Percentiles rank a stretch among this genome's conserved stretches.
Evolutionary conservation across 2,888 invertebrate species (phyloP).

Genomic region (Exephanes ischioxanthus): DNA sequence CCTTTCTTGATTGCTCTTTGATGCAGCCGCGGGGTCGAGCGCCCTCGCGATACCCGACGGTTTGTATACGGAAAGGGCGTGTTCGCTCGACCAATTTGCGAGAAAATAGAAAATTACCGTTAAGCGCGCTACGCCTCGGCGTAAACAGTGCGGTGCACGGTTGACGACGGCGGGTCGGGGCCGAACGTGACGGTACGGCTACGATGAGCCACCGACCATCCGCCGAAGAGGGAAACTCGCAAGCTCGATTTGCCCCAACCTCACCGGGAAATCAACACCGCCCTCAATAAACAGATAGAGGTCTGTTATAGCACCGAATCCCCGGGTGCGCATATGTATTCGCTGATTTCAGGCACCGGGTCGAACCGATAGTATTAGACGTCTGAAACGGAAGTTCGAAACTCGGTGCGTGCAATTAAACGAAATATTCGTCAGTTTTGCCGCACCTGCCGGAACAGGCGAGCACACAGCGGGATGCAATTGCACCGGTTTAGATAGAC

Average conservation of each 20-base stretch:
- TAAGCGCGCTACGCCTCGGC: conserved; percentile 27
- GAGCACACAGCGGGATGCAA: not conserved
- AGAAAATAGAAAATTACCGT: conserved; percentile 38
- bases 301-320: not conserved
- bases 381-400: not conserved
- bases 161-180: not conserved
- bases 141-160: conserved; percentile 14
- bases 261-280: conserved; percentile 19
- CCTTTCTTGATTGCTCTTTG: conserved; percentile 6
- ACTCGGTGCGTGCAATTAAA: not conserved
- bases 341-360: not conserved
- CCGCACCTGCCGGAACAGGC: not conserved
- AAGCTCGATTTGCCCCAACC: conserved; percentile 9
- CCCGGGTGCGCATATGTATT: not conserved
- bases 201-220: not conserved
- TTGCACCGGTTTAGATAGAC: not conserved
- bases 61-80: conserved; percentile 32
- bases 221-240: not conserved
- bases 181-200: conserved; percentile 9
- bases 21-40: not conserved
- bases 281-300: conserved; percentile 23
- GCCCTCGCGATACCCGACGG: not conserved
- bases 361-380: not conserved
- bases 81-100: conserved; percentile 47
- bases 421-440: not conserved